A percentile compares a stretch with the other conserved stretches of the same genome.
phyloP scores from a whole-genome alignment of 2,797 vertebrate species.

The Eidolon dupreanum region DNA sequence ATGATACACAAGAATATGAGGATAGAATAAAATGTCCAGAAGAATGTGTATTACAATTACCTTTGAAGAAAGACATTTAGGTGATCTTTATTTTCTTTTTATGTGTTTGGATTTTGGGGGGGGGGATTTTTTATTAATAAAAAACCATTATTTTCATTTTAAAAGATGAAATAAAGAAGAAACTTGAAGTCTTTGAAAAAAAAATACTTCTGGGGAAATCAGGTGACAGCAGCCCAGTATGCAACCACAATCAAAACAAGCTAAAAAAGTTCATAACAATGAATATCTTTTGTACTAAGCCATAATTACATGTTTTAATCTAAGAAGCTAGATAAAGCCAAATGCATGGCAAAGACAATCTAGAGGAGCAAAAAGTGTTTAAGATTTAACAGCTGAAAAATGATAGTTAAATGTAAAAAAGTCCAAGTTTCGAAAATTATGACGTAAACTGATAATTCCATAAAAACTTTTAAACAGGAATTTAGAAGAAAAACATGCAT shows the following conservation, averaged over 20 bases:
- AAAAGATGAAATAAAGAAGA: conserved; percentile 1
- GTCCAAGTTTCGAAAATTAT: background rate
- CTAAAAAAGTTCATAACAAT: conserved; percentile 3
- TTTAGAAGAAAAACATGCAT: background rate
- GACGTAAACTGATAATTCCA: background rate
- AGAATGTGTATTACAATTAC: background rate
- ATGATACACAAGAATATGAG: background rate
- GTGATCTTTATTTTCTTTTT: conserved; percentile 7
- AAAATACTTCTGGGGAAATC: conserved; percentile 35
- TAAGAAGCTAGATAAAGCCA: conserved; percentile 11
- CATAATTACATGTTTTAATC: conserved; percentile 26
- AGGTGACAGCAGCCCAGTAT: background rate
- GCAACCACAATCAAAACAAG: conserved; percentile 40
- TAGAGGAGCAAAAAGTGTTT: background rate
- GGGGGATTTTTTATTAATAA: background rate
- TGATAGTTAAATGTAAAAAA: background rate
- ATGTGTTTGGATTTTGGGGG: background rate
- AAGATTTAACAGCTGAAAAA: background rate
- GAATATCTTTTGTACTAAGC: conserved; percentile 21
- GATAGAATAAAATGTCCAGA: conserved; percentile 20
- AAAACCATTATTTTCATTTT: background rate
- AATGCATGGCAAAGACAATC: background rate
- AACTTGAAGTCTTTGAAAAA: conserved; percentile 1
- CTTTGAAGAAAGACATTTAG: background rate
- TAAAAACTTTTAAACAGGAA: background rate